Evolutionary conservation across 2,113 vertebrate species (phyloP).

Genomic region (Phalacrocorax pelagicus): DNA sequence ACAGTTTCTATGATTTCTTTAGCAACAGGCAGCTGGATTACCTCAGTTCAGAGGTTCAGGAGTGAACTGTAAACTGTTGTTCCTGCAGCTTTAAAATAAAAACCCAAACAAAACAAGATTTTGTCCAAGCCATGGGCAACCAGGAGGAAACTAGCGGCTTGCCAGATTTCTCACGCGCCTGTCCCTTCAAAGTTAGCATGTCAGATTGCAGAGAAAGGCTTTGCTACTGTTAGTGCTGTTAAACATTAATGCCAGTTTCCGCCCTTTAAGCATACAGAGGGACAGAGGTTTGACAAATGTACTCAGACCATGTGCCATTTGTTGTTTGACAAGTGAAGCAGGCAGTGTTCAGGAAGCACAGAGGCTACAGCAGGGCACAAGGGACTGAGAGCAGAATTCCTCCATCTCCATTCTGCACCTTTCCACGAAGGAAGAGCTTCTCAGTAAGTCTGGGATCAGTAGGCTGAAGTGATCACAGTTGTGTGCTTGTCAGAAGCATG

Average conservation of each 20-base stretch:
- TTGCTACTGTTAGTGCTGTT: slow-evolving; percentile 20
- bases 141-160: background rate
- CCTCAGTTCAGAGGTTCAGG: background rate
- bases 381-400: background rate
- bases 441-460: background rate
- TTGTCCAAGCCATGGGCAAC: background rate
- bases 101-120: background rate
- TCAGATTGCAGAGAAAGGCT: background rate
- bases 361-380: background rate
- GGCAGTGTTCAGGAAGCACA: background rate
- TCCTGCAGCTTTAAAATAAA: background rate
- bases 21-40: background rate
- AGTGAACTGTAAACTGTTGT: background rate
- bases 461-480: accelerated
- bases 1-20: background rate
- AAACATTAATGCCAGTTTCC: slow-evolving; percentile 56
- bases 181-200: background rate
- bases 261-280: slow-evolving; percentile 51
- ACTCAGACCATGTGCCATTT: background rate
- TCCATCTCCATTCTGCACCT: background rate
- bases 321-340: background rate
- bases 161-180: background rate
- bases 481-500: background rate
- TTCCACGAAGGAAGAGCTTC: background rate
- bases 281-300: slow-evolving; percentile 22